Percentiles rank a stretch among this genome's conserved stretches.
phyloP scores from a whole-genome alignment of 2,113 vertebrate genomes.

The Urocolius indicus region DNA sequence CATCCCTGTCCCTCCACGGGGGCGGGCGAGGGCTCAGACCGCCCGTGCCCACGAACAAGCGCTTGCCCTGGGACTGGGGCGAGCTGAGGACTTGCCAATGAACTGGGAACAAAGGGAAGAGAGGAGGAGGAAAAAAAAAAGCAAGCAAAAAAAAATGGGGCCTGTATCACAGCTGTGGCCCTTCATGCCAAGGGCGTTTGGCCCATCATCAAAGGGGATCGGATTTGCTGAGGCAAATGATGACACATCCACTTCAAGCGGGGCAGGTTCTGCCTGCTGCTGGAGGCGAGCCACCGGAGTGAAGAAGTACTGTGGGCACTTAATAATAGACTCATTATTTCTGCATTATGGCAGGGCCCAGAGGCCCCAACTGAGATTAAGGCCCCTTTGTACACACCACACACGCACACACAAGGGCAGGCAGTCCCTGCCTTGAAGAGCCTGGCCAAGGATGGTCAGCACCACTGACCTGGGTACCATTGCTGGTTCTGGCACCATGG shows the following conservation, averaged over 20 bases:
- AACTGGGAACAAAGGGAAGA: slow-evolving; percentile 53
- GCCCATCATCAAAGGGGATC: slow-evolving; percentile 65
- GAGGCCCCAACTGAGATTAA: slow-evolving; percentile 59
- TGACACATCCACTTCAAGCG: slow-evolving; percentile 65
- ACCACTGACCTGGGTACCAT: background rate
- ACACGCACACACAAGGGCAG: background rate
- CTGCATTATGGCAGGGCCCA: slow-evolving; percentile 67
- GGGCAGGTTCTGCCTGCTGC: slow-evolving; percentile 68
- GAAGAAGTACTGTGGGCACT: slow-evolving; percentile 65
- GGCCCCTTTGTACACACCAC: slow-evolving; percentile 37
- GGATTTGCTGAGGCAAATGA: slow-evolving; percentile 67
- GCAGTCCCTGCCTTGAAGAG: background rate
- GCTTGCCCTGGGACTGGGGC: background rate
- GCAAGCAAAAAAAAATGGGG: background rate
- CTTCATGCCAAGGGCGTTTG: slow-evolving; percentile 67
- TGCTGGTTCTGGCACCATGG: background rate
- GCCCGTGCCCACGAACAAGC: rapidly evolving
- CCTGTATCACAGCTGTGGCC: slow-evolving; percentile 59
- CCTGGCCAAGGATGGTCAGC: background rate
- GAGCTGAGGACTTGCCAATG: background rate
- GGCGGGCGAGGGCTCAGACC: rapidly evolving
- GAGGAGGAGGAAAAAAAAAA: background rate
- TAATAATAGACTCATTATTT: slow-evolving; percentile 71
- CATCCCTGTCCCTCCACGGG: rapidly evolving
- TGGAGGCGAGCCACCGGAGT: slow-evolving; percentile 51